phyloP scores from a whole-genome alignment of 2,888 invertebrate species.

The Calameuta idolon region DNA sequence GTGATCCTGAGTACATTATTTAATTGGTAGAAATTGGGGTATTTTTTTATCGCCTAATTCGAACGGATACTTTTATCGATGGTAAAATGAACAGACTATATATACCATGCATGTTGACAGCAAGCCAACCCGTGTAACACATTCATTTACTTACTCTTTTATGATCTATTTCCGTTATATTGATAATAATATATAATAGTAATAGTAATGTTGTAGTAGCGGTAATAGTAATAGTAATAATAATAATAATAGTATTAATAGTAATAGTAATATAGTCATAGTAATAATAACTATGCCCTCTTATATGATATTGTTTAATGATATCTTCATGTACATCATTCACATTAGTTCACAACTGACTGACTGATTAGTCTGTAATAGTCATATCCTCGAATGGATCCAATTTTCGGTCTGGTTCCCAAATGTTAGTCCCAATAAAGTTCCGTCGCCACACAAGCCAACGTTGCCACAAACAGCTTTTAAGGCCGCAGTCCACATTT shows the following conservation, averaged over 20 bases:
- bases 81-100: slow-evolving; percentile 16
- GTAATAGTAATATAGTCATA: slow-evolving; percentile 4
- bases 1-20: not conserved
- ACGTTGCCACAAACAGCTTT: slow-evolving; percentile 43
- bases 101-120: slow-evolving; percentile 32
- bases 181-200: slow-evolving; percentile 23
- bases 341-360: slow-evolving; percentile 38
- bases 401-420: not conserved
- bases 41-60: not conserved
- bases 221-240: too few species aligned
- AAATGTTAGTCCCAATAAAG: slow-evolving; percentile 2
- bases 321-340: slow-evolving; percentile 48
- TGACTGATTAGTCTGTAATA: slow-evolving; percentile 27
- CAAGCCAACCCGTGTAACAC: slow-evolving; percentile 18
- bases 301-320: slow-evolving; percentile 44
- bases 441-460: slow-evolving; percentile 13
- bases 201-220: not conserved
- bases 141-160: slow-evolving; percentile 18
- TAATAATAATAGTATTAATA: too few species aligned
- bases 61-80: not conserved
- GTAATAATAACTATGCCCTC: slow-evolving; percentile 31
- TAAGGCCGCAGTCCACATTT: slow-evolving; percentile 47
- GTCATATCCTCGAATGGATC: not conserved
- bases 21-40: not conserved
- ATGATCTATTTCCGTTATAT: slow-evolving; percentile 17